Conservation (phyloP, 2,797 vertebrate species). For the Coendou prehensilis region DNA sequence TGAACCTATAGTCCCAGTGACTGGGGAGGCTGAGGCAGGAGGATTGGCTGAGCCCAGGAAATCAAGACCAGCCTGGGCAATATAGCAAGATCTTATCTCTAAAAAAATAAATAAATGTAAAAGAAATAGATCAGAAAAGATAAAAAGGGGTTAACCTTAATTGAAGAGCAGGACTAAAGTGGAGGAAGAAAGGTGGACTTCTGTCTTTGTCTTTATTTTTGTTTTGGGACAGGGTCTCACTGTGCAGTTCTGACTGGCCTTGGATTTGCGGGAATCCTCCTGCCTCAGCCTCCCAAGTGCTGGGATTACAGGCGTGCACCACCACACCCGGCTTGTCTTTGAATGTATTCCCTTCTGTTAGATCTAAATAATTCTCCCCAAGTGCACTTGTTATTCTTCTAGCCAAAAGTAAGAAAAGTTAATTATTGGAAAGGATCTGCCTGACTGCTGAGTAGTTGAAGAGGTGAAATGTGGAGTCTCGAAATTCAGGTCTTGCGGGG, state of each 20-base stretch:
- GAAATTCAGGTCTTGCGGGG: background rate
- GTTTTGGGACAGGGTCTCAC: background rate
- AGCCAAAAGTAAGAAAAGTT: background rate
- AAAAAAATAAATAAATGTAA: background rate
- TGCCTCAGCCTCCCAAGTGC: background rate
- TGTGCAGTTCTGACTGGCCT: background rate
- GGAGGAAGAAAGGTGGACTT: background rate
- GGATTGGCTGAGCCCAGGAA: background rate
- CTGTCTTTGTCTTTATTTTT: background rate
- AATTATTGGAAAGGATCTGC: background rate
- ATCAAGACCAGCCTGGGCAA: background rate
- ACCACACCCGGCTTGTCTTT: background rate
- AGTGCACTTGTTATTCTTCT: background rate
- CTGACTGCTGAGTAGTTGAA: background rate
- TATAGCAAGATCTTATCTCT: background rate
- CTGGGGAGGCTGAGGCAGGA: background rate
- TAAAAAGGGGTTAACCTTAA: background rate
- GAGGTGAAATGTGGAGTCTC: background rate
- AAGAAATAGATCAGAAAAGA: background rate
- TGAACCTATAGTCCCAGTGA: background rate
- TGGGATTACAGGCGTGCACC: background rate
- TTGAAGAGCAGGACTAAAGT: background rate
- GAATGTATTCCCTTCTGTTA: accelerated
- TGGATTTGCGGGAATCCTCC: background rate
- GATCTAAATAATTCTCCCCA: background rate